Evolutionary conservation across 2,113 vertebrate genomes (phyloP), one percentile per base, ranked within the genome.

Genomic region (Stigmatopora argus): DNA sequence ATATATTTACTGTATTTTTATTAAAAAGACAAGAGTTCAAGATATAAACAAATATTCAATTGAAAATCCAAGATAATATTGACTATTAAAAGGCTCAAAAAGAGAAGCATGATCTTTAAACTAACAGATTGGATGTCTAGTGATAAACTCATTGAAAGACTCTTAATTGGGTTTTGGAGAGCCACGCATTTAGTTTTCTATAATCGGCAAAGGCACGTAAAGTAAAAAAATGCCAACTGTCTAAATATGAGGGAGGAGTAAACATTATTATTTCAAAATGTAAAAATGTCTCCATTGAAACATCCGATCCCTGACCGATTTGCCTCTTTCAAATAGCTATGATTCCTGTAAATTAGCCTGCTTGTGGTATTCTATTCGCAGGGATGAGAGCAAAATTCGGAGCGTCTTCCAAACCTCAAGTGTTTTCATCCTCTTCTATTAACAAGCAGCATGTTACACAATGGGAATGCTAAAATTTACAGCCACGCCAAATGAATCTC

Each of bases 311-410:
- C 52, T 46, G 13, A 52, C 71, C 45, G 52, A 66, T 65, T 74
- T 70, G 58, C n/a, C 62, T 23, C 48, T 73, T 75, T 67, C 7
- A 75, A 78, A 84, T 72, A 68, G 44, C 61, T 78, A 52, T 45
- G 47, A 77, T 82, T 82, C 75, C 56, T 80, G 74, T 73, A 79
- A 83, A 83, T 80, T 58, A 72, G 65, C 78, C 80, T 74, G 61
- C 71, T 66, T 66, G 71, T 46, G 56, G 49, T 34, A n/a, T 67
- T 38, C 74, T 67, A 73, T 79, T 77, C 75, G 53, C 44, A 68
- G 62, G 73, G 72, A 82, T 73, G 65, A 80, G 67, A 75, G 66
- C 64, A 77, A 72, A 82, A 79, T 65, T 35, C 15, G 61, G 48
- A 76, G 47, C 67, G 63, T 68, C 52, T 38, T 80, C 72, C 66